A percentile compares a stretch with the other conserved stretches of the same genome.
These are phyloP conservation scores for Ommatoiulus sabulosus DNA, from an alignment of 2,888 invertebrate genomes.

Conservation along the genomic window DNA sequence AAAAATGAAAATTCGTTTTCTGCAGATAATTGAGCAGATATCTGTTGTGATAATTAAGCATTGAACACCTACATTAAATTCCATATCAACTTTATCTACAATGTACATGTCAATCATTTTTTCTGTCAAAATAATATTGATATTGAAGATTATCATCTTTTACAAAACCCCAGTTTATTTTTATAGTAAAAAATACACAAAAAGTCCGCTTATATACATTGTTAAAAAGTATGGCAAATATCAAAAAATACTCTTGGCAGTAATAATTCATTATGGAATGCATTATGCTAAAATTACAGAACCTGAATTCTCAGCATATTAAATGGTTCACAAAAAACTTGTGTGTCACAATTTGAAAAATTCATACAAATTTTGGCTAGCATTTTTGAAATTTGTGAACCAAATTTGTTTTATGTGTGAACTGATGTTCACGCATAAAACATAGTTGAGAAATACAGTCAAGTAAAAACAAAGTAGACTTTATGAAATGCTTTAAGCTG, in stretches of 20 bases:
- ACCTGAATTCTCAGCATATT: neutral
- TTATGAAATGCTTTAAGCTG: neutral
- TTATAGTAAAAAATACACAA: conserved; percentile 6
- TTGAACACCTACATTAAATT: too few relatives aligned
- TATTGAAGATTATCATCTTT: too few relatives aligned
- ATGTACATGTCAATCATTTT: too few relatives aligned
- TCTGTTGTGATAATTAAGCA: too few relatives aligned
- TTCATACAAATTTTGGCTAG: neutral
- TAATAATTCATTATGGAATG: conserved; percentile 20
- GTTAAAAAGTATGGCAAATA: conserved; percentile 27
- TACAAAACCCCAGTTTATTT: conserved; percentile 15
- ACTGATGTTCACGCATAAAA: neutral
- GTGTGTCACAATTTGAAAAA: neutral
- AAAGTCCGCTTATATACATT: conserved; percentile 20
- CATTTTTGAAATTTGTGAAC: neutral
- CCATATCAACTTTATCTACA: too few relatives aligned
- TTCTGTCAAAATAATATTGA: too few relatives aligned
- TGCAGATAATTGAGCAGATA: too few relatives aligned
- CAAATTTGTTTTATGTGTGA: too few relatives aligned
- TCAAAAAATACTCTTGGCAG: neutral
- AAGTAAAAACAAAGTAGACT: conserved; percentile 8
- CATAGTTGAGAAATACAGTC: neutral
- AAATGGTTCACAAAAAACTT: neutral
- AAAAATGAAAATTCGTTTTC: too few relatives aligned
- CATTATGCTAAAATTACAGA: neutral